phyloP scores from a whole-genome alignment of 2,797 vertebrate genomes.

The Propithecus deckenii region DNA sequence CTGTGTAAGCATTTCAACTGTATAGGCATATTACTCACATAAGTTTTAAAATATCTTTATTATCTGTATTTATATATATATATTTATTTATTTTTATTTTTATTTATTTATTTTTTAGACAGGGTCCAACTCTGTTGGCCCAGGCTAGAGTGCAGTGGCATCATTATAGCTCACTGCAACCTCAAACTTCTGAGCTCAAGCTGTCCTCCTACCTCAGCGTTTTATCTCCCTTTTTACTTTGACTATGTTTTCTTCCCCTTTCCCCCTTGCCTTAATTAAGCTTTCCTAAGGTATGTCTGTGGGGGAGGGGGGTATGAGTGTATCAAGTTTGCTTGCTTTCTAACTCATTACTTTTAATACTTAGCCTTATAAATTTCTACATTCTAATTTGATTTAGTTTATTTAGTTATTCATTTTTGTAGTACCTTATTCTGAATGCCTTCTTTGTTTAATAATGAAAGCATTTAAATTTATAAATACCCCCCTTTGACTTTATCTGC shows the following conservation, averaged over 20 bases:
- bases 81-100: no score
- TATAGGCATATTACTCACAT: neutral
- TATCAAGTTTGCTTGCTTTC: neutral
- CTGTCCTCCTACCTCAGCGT: neutral
- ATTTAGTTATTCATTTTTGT: neutral
- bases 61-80: neutral
- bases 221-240: neutral
- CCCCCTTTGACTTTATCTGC: neutral
- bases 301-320: neutral
- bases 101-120: neutral
- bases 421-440: neutral
- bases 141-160: neutral
- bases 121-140: neutral
- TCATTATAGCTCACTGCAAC: neutral
- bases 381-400: neutral
- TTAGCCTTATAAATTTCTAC: constrained; percentile 1
- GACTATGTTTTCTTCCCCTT: neutral
- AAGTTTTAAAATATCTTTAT: neutral
- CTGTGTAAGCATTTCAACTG: neutral
- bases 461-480: neutral
- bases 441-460: constrained; percentile 25
- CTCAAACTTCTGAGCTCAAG: neutral
- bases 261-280: neutral
- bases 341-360: neutral
- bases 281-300: neutral